These are phyloP conservation scores for Acanthurus tractus DNA, from an alignment of 2,797 vertebrate species.

Conservation along the genomic window DNA sequence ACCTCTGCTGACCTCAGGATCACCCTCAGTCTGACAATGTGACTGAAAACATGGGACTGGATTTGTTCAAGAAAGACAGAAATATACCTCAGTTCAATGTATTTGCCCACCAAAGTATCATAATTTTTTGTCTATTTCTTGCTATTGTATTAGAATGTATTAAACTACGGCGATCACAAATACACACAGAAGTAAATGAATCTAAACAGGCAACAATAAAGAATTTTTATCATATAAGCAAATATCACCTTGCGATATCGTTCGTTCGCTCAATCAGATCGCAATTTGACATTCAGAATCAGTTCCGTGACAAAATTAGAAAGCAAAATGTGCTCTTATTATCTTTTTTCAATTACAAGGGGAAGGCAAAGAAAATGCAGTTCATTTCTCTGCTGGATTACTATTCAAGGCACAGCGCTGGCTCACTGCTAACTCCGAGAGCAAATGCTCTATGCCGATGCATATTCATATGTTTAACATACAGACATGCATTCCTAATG, in stretches of 20 bases:
- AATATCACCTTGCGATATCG: conserved; percentile 28
- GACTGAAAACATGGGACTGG: conserved; percentile 30
- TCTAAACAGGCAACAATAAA: conserved; percentile 22
- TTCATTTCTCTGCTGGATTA: conserved; percentile 70
- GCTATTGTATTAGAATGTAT: conserved; percentile 10
- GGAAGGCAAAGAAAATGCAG: conserved; percentile 62
- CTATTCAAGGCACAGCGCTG: conserved; percentile 85
- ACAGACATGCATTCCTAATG: conserved; percentile 85
- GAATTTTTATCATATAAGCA: conserved; percentile 43
- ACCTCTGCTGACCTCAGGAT: conserved; percentile 70
- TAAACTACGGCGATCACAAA: conserved; percentile 20
- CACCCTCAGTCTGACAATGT: conserved; percentile 50
- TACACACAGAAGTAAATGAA: conserved; percentile 19
- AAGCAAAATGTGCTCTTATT: conserved; percentile 37
- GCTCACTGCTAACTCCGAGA: conserved; percentile 80
- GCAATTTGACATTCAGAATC: conserved; percentile 43
- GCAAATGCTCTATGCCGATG: conserved; percentile 84
- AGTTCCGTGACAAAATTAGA: conserved; percentile 23
- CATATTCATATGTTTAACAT: conserved; percentile 91
- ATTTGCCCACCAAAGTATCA: conserved; percentile 27
- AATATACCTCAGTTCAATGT: conserved; percentile 5
- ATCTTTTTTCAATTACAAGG: conserved; percentile 65
- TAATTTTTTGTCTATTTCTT: not conserved
- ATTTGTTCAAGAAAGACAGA: conserved; percentile 42
- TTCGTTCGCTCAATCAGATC: not conserved